Base-by-base conservation (phyloP, 2,797 vertebrate species). In the Vespertilio murinus region DNA sequence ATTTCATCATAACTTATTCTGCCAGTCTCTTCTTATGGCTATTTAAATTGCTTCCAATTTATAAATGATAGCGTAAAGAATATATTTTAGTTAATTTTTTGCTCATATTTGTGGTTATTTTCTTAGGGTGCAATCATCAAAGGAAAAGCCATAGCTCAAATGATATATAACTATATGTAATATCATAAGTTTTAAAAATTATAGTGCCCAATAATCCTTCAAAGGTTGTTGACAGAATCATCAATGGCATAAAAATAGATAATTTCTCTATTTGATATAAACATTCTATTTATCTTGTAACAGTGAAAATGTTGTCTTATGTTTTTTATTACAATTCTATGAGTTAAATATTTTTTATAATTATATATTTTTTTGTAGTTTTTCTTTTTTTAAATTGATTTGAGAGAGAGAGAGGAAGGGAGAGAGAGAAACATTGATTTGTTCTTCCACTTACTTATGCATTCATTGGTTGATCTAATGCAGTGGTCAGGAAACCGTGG, bases 31-130 rank as follows among this genome's bases (percentile, higher is more conserved):
- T 91, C 75, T 49, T 59, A 23, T 38, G 33, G 23, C 49, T 84
- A 86, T 75, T 87, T 82, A 91, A 95, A 67, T 64, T 67, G 9
- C 49, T 93, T 93, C 54, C 8, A 83, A 49, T 77, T 40, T 74
- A 52, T 18, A 91, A 78, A 1, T 2, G 20, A 28, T 54, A 71
- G 18, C 65, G 45, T 45, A 71, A 92, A 28, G 25, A 88, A 88
- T 2, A 73, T 28, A 40, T 77, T 88, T 85, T 88, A 88, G 9
- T 59, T 88, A 47, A 59, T 64, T 49, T 54, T 78, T 86, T 93
- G 40, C 11, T 93, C 45, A 74, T 33, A 70, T 75, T 69, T 84
- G 49, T 77, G 47, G 14, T 71, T 86, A 33, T 89, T 93, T 87
- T 33, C 71, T 94, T 59, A 86, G 70, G 54, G 16, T 79, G 3